Conservation (phyloP, 2,888 invertebrate genomes). For the Lycophotia porphyrea region DNA sequence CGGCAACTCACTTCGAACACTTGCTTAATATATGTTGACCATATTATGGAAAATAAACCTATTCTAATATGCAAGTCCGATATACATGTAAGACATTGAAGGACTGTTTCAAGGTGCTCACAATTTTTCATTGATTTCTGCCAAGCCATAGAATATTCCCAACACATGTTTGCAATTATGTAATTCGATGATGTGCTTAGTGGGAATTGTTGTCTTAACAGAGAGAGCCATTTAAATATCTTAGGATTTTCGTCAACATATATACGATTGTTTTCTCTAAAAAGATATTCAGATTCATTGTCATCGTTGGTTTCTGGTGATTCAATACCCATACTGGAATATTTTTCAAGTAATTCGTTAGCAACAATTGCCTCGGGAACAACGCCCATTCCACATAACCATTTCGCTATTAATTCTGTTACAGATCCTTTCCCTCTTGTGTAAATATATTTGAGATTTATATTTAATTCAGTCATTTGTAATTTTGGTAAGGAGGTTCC, state of each 20-base stretch:
- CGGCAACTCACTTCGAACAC: constrained; percentile 94
- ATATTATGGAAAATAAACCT: constrained; percentile 96
- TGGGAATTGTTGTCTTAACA: constrained; percentile 95
- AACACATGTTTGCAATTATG: constrained; percentile 95
- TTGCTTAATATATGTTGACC: constrained; percentile 97
- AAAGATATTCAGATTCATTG: constrained; percentile 76
- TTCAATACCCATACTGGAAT: constrained; percentile 64
- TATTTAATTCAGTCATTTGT: constrained; percentile 89
- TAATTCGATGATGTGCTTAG: constrained; percentile 95
- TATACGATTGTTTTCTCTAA: constrained; percentile 80
- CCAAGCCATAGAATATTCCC: constrained; percentile 97
- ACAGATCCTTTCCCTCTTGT: constrained; percentile 94
- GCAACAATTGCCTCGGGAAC: constrained; percentile 91
- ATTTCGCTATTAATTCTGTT: constrained; percentile 96
- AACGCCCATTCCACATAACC: constrained; percentile 94
- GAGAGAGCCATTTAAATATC: constrained; percentile 91
- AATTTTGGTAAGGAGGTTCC: constrained; percentile 89
- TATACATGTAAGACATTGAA: constrained; percentile 92
- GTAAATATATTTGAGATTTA: constrained; percentile 92
- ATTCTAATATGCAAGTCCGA: constrained; percentile 92
- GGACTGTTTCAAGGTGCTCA: constrained; percentile 92
- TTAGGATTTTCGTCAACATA: constrained; percentile 84
- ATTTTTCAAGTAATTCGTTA: constrained; percentile 85
- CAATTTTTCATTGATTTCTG: constrained; percentile 93
- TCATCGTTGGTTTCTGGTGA: constrained; percentile 69